Percentiles rank a stretch among this genome's conserved stretches.
phyloP scores from a whole-genome alignment of 2,888 invertebrate genomes.

The Parnassius mnemosyne region DNA sequence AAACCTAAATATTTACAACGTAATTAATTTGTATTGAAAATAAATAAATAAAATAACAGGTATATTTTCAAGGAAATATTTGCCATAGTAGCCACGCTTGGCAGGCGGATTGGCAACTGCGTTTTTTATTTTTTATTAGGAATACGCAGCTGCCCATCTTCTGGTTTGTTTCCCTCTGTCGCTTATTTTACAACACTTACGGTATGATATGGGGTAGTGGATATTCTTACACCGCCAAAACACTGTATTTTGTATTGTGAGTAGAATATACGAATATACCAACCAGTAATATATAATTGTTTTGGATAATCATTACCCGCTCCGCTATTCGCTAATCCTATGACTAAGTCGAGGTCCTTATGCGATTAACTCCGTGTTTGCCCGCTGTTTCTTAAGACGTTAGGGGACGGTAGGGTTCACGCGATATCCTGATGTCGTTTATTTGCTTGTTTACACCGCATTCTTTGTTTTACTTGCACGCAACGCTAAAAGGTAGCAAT shows the following conservation, averaged over 20 bases:
- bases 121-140: too few relatives aligned
- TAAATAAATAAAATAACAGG: too few relatives aligned
- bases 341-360: slow-evolving; percentile 31
- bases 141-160: too few relatives aligned
- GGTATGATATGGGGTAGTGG: too few relatives aligned
- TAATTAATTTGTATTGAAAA: too few relatives aligned
- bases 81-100: slow-evolving; percentile 37
- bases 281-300: slow-evolving; percentile 16
- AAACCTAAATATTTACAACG: too few relatives aligned
- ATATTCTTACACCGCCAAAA: too few relatives aligned
- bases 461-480: slow-evolving; percentile 20
- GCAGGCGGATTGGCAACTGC: too few relatives aligned
- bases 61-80: slow-evolving; percentile 31
- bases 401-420: slow-evolving; percentile 52
- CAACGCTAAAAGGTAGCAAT: background rate
- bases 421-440: slow-evolving; percentile 45
- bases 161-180: slow-evolving; percentile 40
- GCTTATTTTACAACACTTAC: slow-evolving; percentile 36
- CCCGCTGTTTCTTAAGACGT: slow-evolving; percentile 62
- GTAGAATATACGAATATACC: background rate
- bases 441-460: slow-evolving; percentile 32
- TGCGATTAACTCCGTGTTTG: slow-evolving; percentile 52
- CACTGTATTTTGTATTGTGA: too few relatives aligned
- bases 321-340: slow-evolving; percentile 28
- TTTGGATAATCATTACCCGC: background rate